A percentile compares a stretch with the other conserved stretches of the same genome.
These are phyloP conservation scores for Moxostoma hubbsi DNA, from an alignment of 2,797 vertebrate species.

Conservation along the genomic window DNA sequence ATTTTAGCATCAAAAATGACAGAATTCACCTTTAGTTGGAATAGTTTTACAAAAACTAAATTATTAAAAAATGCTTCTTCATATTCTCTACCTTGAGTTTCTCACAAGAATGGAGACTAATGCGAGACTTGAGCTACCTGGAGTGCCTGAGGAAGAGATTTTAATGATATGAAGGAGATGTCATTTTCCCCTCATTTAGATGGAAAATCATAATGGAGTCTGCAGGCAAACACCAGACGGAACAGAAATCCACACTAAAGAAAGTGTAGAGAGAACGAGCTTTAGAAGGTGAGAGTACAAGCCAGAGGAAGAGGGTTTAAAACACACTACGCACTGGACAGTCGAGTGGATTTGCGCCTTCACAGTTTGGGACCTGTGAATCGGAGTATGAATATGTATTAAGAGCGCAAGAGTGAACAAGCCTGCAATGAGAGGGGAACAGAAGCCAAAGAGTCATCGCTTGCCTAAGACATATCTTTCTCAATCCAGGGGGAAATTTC, in stretches of 20 bases:
- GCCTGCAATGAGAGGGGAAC: background rate
- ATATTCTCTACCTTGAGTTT: background rate
- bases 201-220: slow-evolving; percentile 61
- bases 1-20: too few relatives aligned
- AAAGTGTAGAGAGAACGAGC: slow-evolving; percentile 20
- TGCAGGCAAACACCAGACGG: slow-evolving; percentile 58
- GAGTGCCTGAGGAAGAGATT: background rate
- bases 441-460: background rate
- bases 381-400: slow-evolving; percentile 51
- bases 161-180: slow-evolving; percentile 49
- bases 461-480: background rate
- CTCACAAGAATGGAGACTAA: background rate
- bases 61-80: too few relatives aligned
- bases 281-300: slow-evolving; percentile 19
- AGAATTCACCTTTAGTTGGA: too few relatives aligned
- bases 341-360: slow-evolving; percentile 36
- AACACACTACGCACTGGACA: slow-evolving; percentile 23
- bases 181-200: slow-evolving; percentile 52
- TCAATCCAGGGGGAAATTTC: background rate
- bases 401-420: background rate
- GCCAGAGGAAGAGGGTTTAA: slow-evolving; percentile 36
- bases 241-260: slow-evolving; percentile 51
- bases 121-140: background rate
- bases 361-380: slow-evolving; percentile 37
- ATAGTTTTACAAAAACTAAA: too few relatives aligned